A percentile compares a stretch with the other conserved stretches of the same genome.
Evolutionary conservation across 2,888 invertebrate species (phyloP).

Genomic region (Tipula lateralis): DNA sequence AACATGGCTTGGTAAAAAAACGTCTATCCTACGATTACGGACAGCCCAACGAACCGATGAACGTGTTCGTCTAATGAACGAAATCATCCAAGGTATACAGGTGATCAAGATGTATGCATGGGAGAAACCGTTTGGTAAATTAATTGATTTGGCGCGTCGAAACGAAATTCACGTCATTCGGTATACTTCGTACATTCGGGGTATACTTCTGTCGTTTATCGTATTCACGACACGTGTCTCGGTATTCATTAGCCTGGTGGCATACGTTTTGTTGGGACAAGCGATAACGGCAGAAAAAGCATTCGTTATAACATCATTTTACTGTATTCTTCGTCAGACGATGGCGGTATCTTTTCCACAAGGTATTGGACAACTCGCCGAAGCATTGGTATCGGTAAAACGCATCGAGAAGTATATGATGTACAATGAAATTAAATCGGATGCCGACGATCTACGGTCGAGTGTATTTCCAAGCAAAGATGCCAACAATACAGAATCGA

Average conservation of each 20-base stretch:
- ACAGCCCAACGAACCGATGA: slow-evolving; percentile 88
- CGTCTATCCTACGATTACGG: slow-evolving; percentile 67
- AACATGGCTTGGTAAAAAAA: slow-evolving; percentile 67
- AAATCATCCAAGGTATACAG: slow-evolving; percentile 81
- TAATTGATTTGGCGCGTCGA: slow-evolving; percentile 62
- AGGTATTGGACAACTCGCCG: slow-evolving; percentile 61
- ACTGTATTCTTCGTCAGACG: slow-evolving; percentile 76
- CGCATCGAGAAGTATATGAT: slow-evolving; percentile 57
- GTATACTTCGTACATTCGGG: slow-evolving; percentile 70
- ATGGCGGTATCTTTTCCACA: slow-evolving; percentile 88
- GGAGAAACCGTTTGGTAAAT: slow-evolving; percentile 79
- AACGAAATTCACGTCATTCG: slow-evolving; percentile 60
- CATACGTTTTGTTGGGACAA: slow-evolving; percentile 66
- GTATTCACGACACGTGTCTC: slow-evolving; percentile 85
- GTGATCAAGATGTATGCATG: slow-evolving; percentile 97
- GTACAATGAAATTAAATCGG: slow-evolving; percentile 53
- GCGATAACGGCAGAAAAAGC: slow-evolving; percentile 75
- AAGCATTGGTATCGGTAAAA: slow-evolving; percentile 57
- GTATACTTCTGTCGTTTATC: slow-evolving; percentile 73
- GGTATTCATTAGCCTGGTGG: slow-evolving; percentile 76
- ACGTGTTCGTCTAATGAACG: slow-evolving; percentile 85
- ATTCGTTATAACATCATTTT: slow-evolving; percentile 85
- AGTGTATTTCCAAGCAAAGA: too few species aligned
- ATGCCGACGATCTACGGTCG: background rate
- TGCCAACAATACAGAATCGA: slow-evolving; percentile 34